Evolutionary conservation across 2,888 invertebrate genomes (phyloP).

Genomic region (Chouioia cunea): DNA sequence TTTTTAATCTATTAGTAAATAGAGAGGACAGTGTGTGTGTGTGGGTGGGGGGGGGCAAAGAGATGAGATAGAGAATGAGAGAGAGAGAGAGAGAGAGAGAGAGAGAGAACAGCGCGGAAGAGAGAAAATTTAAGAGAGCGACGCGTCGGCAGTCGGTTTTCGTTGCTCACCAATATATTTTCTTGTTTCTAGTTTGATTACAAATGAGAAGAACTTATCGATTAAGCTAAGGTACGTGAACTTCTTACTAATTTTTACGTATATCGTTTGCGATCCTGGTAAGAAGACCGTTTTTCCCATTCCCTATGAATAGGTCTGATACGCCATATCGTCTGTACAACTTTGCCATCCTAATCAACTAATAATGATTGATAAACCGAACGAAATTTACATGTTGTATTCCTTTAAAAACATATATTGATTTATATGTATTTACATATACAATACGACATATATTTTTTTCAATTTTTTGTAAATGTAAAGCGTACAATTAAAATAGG

Average conservation of each 20-base stretch:
- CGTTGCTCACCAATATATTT: constrained; percentile 27
- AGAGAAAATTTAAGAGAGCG: constrained; percentile 32
- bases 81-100: neutral
- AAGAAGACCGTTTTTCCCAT: constrained; percentile 4
- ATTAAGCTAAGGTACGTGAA: constrained; percentile 8
- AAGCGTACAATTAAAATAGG: constrained; percentile 59
- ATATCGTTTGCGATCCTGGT: neutral
- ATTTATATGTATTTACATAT: constrained; percentile 27
- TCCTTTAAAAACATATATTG: constrained; percentile 37
- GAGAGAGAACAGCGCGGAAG: neutral
- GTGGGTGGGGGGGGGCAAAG: constrained; percentile 9
- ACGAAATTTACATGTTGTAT: constrained; percentile 21
- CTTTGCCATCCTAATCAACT: constrained; percentile 34
- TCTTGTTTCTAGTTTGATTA: constrained; percentile 1
- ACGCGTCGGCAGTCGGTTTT: constrained; percentile 37
- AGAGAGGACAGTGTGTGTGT: constrained; percentile 1
- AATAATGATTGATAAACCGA: constrained; percentile 29
- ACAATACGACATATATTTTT: constrained; percentile 40
- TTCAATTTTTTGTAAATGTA: constrained; percentile 47
- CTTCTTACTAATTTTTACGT: neutral
- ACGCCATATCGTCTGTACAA: constrained; percentile 40
- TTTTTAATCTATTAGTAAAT: constrained; percentile 8
- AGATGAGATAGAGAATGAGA: neutral
- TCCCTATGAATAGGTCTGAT: constrained; percentile 29
- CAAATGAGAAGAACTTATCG: constrained; percentile 19